Conservation (phyloP, 2,113 vertebrate genomes). For the Alligator mississippiensis region DNA sequence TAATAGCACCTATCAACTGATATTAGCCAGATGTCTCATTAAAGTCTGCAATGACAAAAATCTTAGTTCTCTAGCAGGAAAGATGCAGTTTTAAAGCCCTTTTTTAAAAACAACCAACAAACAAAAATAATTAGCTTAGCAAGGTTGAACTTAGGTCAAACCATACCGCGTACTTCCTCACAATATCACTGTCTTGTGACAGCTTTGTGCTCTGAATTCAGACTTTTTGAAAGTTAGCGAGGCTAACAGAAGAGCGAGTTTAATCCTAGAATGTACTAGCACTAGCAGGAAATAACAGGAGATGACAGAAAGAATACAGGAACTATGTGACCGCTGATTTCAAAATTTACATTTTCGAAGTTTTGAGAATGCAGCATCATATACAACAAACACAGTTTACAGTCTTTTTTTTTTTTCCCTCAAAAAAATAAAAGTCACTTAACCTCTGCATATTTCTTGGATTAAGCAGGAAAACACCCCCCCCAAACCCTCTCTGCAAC, state of each 20-base stretch:
- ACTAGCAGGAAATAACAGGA: background rate
- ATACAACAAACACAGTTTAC: background rate
- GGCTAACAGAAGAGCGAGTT: background rate
- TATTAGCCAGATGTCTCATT: conserved; percentile 78
- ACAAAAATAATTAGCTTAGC: conserved; percentile 43
- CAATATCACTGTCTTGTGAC: conserved; percentile 31
- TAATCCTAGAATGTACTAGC: background rate
- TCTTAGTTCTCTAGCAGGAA: conserved; percentile 60
- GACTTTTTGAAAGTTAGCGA: background rate
- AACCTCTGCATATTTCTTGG: background rate
- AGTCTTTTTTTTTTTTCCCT: background rate
- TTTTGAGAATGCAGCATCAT: background rate
- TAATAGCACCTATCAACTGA: conserved; percentile 65
- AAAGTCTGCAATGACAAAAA: conserved; percentile 68
- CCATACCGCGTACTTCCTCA: conserved; percentile 39
- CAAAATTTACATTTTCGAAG: background rate
- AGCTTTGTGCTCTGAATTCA: background rate
- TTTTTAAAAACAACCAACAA: conserved; percentile 20
- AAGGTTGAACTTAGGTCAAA: conserved; percentile 71
- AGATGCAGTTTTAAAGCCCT: conserved; percentile 63
- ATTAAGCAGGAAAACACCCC: background rate
- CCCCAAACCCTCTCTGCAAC: background rate
- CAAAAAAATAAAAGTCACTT: no score
- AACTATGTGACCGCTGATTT: background rate
- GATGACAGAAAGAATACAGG: background rate